These are phyloP conservation scores for Prionchulus punctatus DNA, from an alignment of 2,888 invertebrate species.

Conservation along the genomic window DNA sequence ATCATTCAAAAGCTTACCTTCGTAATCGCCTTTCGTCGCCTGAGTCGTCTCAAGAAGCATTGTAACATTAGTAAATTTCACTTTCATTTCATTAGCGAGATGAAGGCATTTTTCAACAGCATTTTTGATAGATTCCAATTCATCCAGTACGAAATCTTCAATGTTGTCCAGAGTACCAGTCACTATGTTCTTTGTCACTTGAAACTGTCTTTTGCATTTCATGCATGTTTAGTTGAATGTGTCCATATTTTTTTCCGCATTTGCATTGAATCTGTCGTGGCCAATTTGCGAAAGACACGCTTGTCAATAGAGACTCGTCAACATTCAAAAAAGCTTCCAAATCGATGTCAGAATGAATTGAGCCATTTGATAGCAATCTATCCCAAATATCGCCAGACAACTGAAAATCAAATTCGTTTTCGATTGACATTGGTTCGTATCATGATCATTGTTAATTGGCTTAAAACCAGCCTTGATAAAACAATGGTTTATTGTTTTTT, in stretches of 20 bases:
- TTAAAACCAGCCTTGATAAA: too few species aligned
- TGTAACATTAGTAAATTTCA: neutral
- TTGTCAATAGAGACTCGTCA: too few species aligned
- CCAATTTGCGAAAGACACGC: neutral
- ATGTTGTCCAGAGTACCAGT: neutral
- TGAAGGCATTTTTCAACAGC: neutral
- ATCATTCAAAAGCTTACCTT: too few species aligned
- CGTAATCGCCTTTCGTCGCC: too few species aligned
- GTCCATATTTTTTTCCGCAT: slow-evolving; percentile 1
- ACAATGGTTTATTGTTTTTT: too few species aligned
- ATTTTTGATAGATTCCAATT: neutral
- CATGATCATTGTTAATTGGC: too few species aligned
- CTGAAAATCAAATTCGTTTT: too few species aligned
- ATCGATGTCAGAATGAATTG: too few species aligned
- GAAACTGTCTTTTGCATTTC: neutral
- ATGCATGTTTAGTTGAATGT: neutral
- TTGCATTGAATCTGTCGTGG: slow-evolving; percentile 5
- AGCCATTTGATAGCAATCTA: too few species aligned
- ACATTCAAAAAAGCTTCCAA: too few species aligned
- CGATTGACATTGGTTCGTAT: too few species aligned
- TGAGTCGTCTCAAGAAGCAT: neutral
- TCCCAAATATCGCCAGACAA: too few species aligned
- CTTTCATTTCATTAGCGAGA: neutral
- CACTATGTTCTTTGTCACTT: neutral
- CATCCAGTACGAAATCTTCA: neutral